Percentiles rank a stretch among this genome's conserved stretches.
phyloP scores from a whole-genome alignment of 2,888 invertebrate species.

The Glaucopsyche alexis region DNA sequence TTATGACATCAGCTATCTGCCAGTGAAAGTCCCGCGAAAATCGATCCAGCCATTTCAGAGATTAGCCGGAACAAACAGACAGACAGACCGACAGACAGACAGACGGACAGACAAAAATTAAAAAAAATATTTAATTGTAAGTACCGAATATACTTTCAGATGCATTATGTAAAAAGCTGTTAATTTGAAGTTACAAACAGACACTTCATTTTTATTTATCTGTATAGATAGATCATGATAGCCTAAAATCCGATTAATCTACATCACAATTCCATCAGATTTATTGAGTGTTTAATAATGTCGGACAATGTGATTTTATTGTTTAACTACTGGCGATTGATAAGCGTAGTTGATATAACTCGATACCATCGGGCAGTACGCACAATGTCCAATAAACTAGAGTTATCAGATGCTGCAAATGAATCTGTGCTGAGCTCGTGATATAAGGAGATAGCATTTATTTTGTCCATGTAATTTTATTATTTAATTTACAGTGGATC shows the following conservation, averaged over 20 bases:
- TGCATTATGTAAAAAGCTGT: too few relatives aligned
- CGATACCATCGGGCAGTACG: constrained; percentile 65
- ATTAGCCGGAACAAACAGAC: too few relatives aligned
- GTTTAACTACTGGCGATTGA: constrained; percentile 51
- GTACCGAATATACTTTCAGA: too few relatives aligned
- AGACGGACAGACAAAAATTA: too few relatives aligned
- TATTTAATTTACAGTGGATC: background rate
- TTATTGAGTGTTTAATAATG: constrained; percentile 69
- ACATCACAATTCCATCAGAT: constrained; percentile 53
- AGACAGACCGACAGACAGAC: too few relatives aligned
- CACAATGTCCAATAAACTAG: constrained; percentile 78
- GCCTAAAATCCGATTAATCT: background rate
- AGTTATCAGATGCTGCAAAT: constrained; percentile 70
- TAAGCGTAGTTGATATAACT: constrained; percentile 55
- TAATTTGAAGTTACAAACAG: too few relatives aligned
- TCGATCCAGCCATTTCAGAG: too few relatives aligned
- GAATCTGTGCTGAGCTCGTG: constrained; percentile 63
- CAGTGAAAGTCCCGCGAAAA: too few relatives aligned
- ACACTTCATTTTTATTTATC: too few relatives aligned
- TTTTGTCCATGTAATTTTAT: constrained; percentile 15
- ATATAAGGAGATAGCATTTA: constrained; percentile 37
- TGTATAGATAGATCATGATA: too few relatives aligned
- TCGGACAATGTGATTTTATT: constrained; percentile 44
- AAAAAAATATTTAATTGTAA: too few relatives aligned
- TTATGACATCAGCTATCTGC: too few relatives aligned